Base-by-base conservation (phyloP, 2,113 vertebrate species). In the Phainopepla nitens region DNA sequence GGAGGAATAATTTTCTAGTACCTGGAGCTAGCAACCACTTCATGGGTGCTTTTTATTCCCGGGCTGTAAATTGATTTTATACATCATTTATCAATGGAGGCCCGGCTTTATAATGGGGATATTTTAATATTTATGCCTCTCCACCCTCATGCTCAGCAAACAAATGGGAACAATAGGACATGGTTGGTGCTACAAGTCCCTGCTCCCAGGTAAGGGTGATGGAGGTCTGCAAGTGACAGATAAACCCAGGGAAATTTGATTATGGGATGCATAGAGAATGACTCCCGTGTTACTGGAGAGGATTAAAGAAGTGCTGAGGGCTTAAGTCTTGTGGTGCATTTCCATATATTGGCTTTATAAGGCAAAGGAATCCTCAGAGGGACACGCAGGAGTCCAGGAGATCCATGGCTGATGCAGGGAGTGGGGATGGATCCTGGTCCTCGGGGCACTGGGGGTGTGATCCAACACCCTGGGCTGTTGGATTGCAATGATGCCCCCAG, bases 11-110 rank as follows among this genome's bases (percentile, higher is more conserved):
- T 96, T 96, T 96, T 88, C 41, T 68, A 61, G 91, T 94, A 97
- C 93, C 95, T 31, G 44, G 47, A 96, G 81, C 91, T 87, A 90
- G 83, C 89, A 12, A 91, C 53, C 5, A 14, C 90, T 94, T 94
- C 82, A 10, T 33, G 33, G 84, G 82, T 93, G 91, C 84, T 96
- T 97, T 97, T 96, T 97, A 97, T 97, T 97, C 93, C 89, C 72
- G 79, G 86, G 90, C 91, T 93, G 96, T 96, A 97, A 98, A 98
- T 97, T 97, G 97, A 97, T 97, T 98, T 98, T 97, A 97, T 97
- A 97, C 97, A 93, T 97, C 96, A 93, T 89, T 97, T 97, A 95
- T 97, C 98, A 97, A 83, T 93, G 87, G 95, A 93, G 96, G 69
- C 90, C 70, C 79, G 92, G 96, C 91, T 93, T 93, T 93, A 95